Evolutionary conservation across 2,888 invertebrate species (phyloP), one percentile per base, ranked within the genome.

Genomic region (Julus scandinavius): DNA sequence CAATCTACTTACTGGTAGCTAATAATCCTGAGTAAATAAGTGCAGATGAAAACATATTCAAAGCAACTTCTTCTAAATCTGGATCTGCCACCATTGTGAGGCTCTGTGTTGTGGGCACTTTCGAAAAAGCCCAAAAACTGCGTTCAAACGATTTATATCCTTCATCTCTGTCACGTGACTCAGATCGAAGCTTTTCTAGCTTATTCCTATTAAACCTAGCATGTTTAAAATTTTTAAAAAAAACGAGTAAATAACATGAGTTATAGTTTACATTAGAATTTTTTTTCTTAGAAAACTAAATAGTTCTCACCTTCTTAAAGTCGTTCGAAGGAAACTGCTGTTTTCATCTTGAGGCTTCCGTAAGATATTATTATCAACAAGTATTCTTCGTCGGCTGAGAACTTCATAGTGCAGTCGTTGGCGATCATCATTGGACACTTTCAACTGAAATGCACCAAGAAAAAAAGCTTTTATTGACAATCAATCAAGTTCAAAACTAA

Each of bases 111-210:
- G 98, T 93, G 9, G 95, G 94, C 89, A 95, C 94, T 90, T 97
- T 95, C 91, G 96, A 96, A 93, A 98, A 98, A 83, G 97, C 96
- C 98, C 98, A 98, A 93, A 96, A 97, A 38, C 95, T 95, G 90
- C 96, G 95, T 13, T 96, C 95, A 92, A 96, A 97, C 88, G 96
- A 96, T 92, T 97, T 97, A 93, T 97, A 97, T 83, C 95, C 95
- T 93, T 97, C 97, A 38, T 96, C 96, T 88, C 95, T 95, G 89
- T 95, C 95, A 20, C 90, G 89, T 86, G 90, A 89, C 87, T 90
- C 90, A 63, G 90, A 90, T 0, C 90, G 88, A 13, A 90, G 87
- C 92, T 96, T 96, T 91, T 97, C 97, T 89, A 97, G 93, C 11
- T 96, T 94, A 91, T 96, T 96, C 92, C 97, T 97, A 90, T 97